Percentiles rank a stretch among this genome's conserved stretches.
Evolutionary conservation across 2,113 vertebrate species (phyloP).

Genomic region (Grammomys dolichurus): DNA sequence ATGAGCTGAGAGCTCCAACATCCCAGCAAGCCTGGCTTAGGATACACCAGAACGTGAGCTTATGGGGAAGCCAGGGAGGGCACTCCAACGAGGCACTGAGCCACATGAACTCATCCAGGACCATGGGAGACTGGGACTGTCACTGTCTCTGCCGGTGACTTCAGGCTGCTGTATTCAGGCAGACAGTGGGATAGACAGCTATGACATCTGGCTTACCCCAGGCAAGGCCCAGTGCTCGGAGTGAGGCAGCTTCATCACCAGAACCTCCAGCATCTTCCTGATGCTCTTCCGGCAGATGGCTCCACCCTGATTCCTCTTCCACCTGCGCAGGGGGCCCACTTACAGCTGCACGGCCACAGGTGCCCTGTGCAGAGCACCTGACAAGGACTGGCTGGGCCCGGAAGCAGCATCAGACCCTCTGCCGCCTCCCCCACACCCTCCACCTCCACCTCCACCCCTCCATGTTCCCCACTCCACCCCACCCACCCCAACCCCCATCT

Average conservation of each 20-base stretch:
- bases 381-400: neutral
- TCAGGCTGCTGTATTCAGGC: accelerated
- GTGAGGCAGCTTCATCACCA: conserved; percentile 86
- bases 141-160: accelerated
- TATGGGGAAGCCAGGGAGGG: accelerated
- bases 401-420: neutral
- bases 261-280: conserved; percentile 91
- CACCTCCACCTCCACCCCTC: no score
- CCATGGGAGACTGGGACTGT: neutral
- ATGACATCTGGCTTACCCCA: conserved; percentile 87
- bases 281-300: conserved; percentile 86
- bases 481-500: neutral
- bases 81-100: accelerated
- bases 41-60: neutral
- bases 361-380: neutral
- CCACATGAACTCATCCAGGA: neutral
- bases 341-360: no score
- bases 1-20: no score
- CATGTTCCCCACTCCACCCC: neutral
- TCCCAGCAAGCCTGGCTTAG: neutral
- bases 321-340: conserved; percentile 77
- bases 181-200: neutral
- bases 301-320: conserved; percentile 87
- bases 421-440: neutral
- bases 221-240: conserved; percentile 89